Evolutionary conservation across 1,140 invertebrate species (phyloP).

Genomic region (Eumaeus atala): DNA sequence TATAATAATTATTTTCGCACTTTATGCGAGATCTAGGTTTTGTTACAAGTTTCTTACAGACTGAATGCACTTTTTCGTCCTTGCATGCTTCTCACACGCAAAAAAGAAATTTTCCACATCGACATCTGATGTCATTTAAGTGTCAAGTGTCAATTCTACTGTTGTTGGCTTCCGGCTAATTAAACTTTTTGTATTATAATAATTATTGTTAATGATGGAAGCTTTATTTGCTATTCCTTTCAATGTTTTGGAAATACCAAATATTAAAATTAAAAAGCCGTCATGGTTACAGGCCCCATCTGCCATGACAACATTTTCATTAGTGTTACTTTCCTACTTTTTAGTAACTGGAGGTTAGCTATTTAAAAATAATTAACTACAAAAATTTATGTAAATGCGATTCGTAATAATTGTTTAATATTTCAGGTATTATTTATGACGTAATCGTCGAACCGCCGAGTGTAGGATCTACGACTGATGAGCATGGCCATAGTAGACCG

Average conservation of each 20-base stretch:
- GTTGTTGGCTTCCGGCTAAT: constrained; percentile 4
- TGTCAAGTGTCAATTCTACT: constrained; percentile 6
- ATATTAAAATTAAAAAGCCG: constrained; percentile 93
- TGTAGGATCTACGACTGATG: constrained; percentile 97
- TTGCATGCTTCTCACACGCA: no score
- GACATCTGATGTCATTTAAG: no score
- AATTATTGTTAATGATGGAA: constrained; percentile 79
- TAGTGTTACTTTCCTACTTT: constrained; percentile 96
- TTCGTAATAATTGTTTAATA: constrained; percentile 20
- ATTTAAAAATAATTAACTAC: constrained; percentile 21
- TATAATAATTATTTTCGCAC: no score
- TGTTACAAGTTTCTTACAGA: no score
- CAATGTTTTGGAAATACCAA: constrained; percentile 89
- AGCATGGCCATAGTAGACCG: constrained; percentile 94
- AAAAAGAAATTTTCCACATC: no score
- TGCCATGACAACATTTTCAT: constrained; percentile 93
- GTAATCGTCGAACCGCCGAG: constrained; percentile 98
- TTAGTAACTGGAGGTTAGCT: constrained; percentile 95
- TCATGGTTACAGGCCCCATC: constrained; percentile 94
- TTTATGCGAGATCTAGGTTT: no score
- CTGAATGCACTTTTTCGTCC: no score
- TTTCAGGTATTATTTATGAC: constrained; percentile 97
- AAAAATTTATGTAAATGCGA: background rate
- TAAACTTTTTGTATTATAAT: background rate
- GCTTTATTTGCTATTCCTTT: constrained; percentile 86